These are phyloP conservation scores for Tadarida brasiliensis DNA, from an alignment of 2,797 vertebrate species.

Conservation along the genomic window DNA sequence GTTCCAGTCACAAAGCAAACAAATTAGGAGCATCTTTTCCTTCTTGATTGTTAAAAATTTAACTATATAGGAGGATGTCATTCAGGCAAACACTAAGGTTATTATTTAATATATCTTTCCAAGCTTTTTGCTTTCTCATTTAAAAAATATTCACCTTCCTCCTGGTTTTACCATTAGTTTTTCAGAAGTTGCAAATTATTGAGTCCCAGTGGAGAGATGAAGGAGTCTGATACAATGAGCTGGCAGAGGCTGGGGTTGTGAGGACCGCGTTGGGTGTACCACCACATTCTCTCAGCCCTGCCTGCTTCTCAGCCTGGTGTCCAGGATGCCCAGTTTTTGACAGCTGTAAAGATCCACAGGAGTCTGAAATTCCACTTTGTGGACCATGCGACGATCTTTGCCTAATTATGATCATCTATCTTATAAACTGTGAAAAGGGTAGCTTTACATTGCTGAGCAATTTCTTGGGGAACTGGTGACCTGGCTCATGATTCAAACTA, in stretches of 20 bases:
- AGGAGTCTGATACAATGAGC: background rate
- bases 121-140: background rate
- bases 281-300: background rate
- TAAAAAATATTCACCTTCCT: background rate
- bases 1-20: background rate
- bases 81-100: background rate
- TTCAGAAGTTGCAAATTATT: background rate
- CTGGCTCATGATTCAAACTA: background rate
- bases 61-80: background rate
- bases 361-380: background rate
- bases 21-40: background rate
- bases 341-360: background rate
- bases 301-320: background rate
- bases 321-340: background rate
- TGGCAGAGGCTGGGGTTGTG: background rate
- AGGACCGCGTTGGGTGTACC: background rate
- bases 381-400: background rate
- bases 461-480: background rate
- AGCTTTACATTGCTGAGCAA: background rate
- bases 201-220: too few species aligned
- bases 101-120: background rate
- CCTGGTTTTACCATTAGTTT: background rate
- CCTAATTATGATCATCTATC: background rate
- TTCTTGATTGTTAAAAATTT: constrained; percentile 4
- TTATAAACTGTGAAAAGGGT: background rate